Conservation (phyloP, 2,797 vertebrate species). For the Fratercula arctica region DNA sequence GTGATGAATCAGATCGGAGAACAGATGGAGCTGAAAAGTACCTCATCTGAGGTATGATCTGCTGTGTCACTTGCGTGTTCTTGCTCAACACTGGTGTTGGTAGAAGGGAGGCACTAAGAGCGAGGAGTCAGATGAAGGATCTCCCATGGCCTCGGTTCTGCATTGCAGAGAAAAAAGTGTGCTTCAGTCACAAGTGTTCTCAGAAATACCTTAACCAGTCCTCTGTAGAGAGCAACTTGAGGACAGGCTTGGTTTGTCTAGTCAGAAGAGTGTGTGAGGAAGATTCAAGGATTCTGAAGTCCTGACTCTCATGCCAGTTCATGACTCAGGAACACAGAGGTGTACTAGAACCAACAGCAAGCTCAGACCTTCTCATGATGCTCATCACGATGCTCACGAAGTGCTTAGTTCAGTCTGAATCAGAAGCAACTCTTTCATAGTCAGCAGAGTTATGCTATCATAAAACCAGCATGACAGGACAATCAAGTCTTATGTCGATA, state of each 20-base stretch:
- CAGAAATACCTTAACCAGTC: not conserved
- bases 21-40: not conserved
- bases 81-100: not conserved
- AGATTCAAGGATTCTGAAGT: not conserved
- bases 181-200: not conserved
- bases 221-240: not conserved
- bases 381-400: not conserved
- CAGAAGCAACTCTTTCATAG: conserved; percentile 36
- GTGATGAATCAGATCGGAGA: not conserved
- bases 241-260: conserved; percentile 2
- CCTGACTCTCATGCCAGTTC: not conserved
- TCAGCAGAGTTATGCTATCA: conserved; percentile 39
- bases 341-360: conserved; percentile 4
- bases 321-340: conserved; percentile 28
- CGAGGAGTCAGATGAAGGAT: not conserved
- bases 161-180: not conserved
- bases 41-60: not conserved
- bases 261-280: not conserved
- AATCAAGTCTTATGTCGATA: not conserved
- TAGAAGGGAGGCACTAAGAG: not conserved
- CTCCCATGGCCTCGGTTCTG: not conserved
- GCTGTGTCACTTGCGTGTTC: not conserved
- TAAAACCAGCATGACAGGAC: conserved; percentile 32
- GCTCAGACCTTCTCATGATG: conserved; percentile 26
- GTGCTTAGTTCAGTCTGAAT: conserved; percentile 48